These are phyloP conservation scores for Brachypodius melanocephalos DNA, from an alignment of 2,113 vertebrate genomes.

Conservation along the genomic window DNA sequence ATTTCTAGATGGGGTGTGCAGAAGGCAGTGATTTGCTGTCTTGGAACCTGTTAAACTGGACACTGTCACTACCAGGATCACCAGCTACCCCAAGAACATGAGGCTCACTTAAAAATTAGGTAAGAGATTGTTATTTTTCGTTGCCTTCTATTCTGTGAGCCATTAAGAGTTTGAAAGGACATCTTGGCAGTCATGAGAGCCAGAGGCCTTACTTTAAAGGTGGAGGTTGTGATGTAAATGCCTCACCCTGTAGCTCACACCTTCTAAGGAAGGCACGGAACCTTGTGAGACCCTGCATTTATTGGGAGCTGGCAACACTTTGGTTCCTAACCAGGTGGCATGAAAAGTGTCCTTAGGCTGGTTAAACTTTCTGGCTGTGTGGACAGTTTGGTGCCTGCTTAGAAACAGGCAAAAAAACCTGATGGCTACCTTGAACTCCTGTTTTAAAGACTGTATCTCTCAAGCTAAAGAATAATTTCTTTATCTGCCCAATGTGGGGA, in stretches of 20 bases:
- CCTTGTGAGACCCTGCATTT: neutral
- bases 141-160: neutral
- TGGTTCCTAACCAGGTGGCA: neutral
- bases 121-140: neutral
- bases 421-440: neutral
- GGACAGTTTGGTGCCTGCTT: neutral
- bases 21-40: neutral
- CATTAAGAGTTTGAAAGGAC: neutral
- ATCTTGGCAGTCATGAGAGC: neutral
- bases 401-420: neutral
- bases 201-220: neutral
- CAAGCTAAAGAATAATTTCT: neutral
- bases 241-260: neutral
- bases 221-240: neutral
- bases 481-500: neutral
- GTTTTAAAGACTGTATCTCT: neutral
- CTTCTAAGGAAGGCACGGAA: neutral
- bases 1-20: neutral
- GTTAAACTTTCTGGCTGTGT: neutral
- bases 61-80: neutral
- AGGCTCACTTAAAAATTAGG: neutral
- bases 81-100: neutral
- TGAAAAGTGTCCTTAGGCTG: neutral
- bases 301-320: neutral
- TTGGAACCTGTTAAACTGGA: neutral